A percentile compares a stretch with the other conserved stretches of the same genome.
Conservation (phyloP, 2,888 invertebrate genomes). For the Synergus gifuensis region DNA sequence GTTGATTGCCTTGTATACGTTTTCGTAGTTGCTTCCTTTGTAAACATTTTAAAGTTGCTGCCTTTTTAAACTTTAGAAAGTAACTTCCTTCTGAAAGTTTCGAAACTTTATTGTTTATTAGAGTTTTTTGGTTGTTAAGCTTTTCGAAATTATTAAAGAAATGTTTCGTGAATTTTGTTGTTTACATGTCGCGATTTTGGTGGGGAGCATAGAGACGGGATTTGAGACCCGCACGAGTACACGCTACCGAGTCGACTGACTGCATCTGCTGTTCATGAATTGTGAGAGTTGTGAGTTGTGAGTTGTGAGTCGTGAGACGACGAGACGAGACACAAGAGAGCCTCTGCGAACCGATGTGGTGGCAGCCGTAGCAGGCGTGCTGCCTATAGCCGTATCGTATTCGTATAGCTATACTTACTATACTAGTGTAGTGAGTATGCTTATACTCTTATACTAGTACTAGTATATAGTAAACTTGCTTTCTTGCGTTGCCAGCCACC, state of each 20-base stretch:
- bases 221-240: conserved; percentile 57
- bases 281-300: background rate
- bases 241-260: conserved; percentile 65
- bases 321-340: background rate
- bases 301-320: background rate
- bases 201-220: conserved; percentile 42
- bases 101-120: no score
- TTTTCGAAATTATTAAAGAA: background rate
- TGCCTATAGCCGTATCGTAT: background rate
- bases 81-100: background rate
- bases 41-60: background rate
- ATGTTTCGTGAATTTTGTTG: background rate
- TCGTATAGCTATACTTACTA: background rate
- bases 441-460: background rate
- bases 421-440: background rate
- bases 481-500: conserved; percentile 6
- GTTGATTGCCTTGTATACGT: background rate
- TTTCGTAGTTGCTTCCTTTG: background rate
- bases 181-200: conserved; percentile 35
- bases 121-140: background rate
- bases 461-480: background rate
- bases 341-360: conserved; percentile 19
- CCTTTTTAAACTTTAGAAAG: background rate
- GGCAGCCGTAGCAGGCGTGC: conserved; percentile 42
- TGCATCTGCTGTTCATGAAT: conserved; percentile 62